These are phyloP conservation scores for Drosophila nebulosa DNA, from an alignment of 1,140 invertebrate genomes.

Conservation along the genomic window DNA sequence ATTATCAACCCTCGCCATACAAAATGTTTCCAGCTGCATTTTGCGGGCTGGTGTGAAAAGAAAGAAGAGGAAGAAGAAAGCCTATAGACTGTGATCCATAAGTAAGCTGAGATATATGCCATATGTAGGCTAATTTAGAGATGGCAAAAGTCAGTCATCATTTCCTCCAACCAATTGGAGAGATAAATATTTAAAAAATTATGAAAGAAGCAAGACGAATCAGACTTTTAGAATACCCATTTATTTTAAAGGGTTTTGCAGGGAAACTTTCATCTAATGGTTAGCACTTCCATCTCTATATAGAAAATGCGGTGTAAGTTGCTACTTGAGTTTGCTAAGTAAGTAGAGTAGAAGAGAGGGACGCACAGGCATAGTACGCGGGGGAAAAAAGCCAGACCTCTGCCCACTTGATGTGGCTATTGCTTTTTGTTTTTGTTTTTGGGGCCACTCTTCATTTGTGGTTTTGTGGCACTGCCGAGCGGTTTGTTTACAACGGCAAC, in stretches of 20 bases:
- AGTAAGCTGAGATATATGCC: background rate
- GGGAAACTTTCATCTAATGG: background rate
- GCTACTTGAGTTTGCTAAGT: slow-evolving; percentile 56
- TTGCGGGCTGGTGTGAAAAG: slow-evolving; percentile 38
- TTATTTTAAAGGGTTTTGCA: background rate
- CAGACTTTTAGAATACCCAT: too few relatives aligned
- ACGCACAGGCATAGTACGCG: background rate
- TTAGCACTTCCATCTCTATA: slow-evolving; percentile 11
- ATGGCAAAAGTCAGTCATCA: background rate
- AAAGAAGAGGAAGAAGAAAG: background rate
- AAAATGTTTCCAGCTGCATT: slow-evolving; percentile 70
- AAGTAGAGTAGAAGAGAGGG: background rate
- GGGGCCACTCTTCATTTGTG: slow-evolving; percentile 63
- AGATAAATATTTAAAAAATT: too few relatives aligned
- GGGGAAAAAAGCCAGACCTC: background rate
- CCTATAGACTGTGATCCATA: slow-evolving; percentile 9
- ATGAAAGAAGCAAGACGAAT: too few relatives aligned
- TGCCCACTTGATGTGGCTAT: slow-evolving; percentile 19
- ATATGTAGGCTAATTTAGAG: slow-evolving; percentile 11
- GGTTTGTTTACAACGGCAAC: slow-evolving; percentile 54
- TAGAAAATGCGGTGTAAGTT: slow-evolving; percentile 42
- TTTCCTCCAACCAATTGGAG: too few relatives aligned
- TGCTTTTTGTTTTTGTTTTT: slow-evolving; percentile 38
- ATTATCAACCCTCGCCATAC: slow-evolving; percentile 14
- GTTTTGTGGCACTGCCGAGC: slow-evolving; percentile 8